A percentile compares a stretch with the other conserved stretches of the same genome.
These are phyloP conservation scores for Mesorhabditis belari DNA, from an alignment of 2,888 invertebrate species.

Conservation along the genomic window DNA sequence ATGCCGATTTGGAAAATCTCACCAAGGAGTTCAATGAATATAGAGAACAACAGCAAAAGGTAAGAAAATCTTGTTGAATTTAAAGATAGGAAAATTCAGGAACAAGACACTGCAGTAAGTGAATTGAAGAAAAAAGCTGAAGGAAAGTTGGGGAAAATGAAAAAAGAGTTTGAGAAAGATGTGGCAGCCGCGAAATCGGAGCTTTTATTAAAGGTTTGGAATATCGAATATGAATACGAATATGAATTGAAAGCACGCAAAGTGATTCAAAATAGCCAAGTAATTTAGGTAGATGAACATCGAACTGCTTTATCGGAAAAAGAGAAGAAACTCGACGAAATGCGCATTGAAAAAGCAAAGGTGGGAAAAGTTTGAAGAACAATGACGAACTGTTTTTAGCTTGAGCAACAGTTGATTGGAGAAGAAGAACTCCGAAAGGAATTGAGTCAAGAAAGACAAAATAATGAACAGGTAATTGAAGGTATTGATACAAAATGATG, in stretches of 20 bases:
- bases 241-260: background rate
- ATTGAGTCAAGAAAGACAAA: background rate
- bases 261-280: background rate
- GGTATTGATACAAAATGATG: no score
- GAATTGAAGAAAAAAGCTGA: constrained; percentile 20
- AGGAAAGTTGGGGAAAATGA: constrained; percentile 16
- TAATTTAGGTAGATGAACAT: constrained; percentile 1
- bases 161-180: constrained; percentile 10
- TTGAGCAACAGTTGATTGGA: constrained; percentile 12
- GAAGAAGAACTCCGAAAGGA: constrained; percentile 7
- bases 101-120: constrained; percentile 7
- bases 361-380: background rate
- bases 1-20: background rate
- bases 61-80: background rate
- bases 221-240: background rate
- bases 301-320: constrained; percentile 7
- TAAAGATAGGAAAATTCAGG: background rate
- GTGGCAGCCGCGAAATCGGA: constrained; percentile 11
- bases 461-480: background rate
- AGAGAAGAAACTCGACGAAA: constrained; percentile 12
- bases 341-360: constrained; percentile 8
- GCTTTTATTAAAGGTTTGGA: constrained; percentile 6
- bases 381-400: background rate
- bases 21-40: background rate
- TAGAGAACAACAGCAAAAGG: background rate